phyloP scores from a whole-genome alignment of 2,888 invertebrate species.

The Frankliniella intonsa region DNA sequence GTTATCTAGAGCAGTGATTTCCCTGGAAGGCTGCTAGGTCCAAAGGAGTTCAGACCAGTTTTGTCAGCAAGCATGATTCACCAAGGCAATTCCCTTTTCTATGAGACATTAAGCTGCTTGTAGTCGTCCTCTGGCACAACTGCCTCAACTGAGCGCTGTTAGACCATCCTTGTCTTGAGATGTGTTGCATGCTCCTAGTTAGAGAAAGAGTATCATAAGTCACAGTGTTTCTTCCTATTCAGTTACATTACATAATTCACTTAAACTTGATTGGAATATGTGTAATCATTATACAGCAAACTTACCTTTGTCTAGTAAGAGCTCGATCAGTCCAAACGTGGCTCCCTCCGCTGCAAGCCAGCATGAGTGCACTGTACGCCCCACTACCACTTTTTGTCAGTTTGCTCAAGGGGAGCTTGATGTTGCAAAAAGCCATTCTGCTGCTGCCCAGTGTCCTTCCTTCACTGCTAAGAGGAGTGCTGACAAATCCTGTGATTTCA shows the following conservation, averaged over 20 bases:
- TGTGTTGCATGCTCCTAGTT: neutral
- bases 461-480: constrained; percentile 82
- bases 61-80: constrained; percentile 80
- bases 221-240: too few relatives aligned
- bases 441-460: constrained; percentile 83
- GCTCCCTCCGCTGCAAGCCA: constrained; percentile 88
- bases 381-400: constrained; percentile 68
- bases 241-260: too few relatives aligned
- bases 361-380: constrained; percentile 79
- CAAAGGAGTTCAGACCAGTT: constrained; percentile 83
- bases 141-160: constrained; percentile 89
- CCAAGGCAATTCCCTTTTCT: constrained; percentile 75
- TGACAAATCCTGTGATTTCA: constrained; percentile 56
- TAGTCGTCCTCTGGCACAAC: constrained; percentile 76
- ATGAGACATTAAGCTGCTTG: constrained; percentile 69
- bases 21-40: constrained; percentile 77
- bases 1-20: constrained; percentile 48
- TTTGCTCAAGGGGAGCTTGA: constrained; percentile 49
- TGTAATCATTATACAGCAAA: constrained; percentile 26
- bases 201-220: too few relatives aligned
- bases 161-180: constrained; percentile 76
- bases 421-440: constrained; percentile 68
- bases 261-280: too few relatives aligned
- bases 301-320: constrained; percentile 76
- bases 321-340: constrained; percentile 82